phyloP scores from a whole-genome alignment of 2,888 invertebrate genomes.

The Hesperia comma region DNA sequence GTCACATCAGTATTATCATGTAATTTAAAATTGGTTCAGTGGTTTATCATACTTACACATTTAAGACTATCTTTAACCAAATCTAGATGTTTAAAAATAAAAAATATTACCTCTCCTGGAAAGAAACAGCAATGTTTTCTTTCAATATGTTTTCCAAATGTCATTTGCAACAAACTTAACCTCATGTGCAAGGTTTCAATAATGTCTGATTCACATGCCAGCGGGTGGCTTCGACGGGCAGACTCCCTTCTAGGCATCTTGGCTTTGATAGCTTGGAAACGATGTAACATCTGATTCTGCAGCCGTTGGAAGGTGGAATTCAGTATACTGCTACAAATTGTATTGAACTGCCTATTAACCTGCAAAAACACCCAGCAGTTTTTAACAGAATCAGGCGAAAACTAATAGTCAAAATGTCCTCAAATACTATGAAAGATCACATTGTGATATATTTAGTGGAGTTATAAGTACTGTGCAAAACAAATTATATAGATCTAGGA shows the following conservation, averaged over 20 bases:
- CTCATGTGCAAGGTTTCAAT: conserved; percentile 97
- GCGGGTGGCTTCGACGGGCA: conserved; percentile 93
- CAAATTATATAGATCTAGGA: too few species aligned
- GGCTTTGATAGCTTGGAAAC: conserved; percentile 94
- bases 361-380: conserved; percentile 59
- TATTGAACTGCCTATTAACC: conserved; percentile 93
- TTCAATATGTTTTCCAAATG: conserved; percentile 97
- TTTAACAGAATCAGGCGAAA: too few species aligned
- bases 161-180: conserved; percentile 95
- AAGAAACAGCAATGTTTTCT: conserved; percentile 97
- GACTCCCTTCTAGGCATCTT: conserved; percentile 97
- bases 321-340: conserved; percentile 89
- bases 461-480: too few species aligned
- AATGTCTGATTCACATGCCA: conserved; percentile 96
- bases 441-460: too few species aligned
- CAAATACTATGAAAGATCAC: too few species aligned
- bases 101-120: conserved; percentile 91
- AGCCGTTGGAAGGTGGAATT: conserved; percentile 94
- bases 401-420: too few species aligned
- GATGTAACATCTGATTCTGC: conserved; percentile 92
- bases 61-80: too few species aligned
- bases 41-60: too few species aligned
- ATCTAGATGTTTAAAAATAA: neutral
- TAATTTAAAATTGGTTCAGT: too few species aligned
- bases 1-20: too few species aligned